Evolutionary conservation across 2,797 vertebrate species (phyloP).

Genomic region (Anisognathus igniventris): DNA sequence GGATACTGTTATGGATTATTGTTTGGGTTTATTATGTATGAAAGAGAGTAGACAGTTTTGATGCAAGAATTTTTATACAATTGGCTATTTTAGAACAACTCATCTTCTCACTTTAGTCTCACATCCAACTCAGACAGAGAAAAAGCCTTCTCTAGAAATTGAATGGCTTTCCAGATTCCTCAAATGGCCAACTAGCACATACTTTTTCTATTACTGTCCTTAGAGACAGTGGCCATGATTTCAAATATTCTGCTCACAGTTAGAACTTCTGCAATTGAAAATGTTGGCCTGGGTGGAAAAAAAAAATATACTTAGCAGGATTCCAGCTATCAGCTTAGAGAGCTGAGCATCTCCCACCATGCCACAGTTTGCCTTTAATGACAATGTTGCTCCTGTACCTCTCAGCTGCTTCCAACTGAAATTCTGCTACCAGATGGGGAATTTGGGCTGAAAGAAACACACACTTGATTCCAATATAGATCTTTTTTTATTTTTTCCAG

Average conservation of each 20-base stretch:
- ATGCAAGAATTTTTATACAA: background rate
- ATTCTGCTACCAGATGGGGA: background rate
- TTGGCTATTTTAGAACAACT: background rate
- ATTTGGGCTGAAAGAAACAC: background rate
- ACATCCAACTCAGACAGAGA: background rate
- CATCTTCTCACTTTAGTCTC: background rate
- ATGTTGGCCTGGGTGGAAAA: background rate
- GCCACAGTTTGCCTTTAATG: background rate
- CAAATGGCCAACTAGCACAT: background rate
- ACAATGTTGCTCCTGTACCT: background rate
- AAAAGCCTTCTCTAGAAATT: background rate
- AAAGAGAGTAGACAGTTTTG: background rate
- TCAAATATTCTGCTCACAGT: background rate
- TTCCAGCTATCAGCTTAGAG: background rate
- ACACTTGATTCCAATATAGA: background rate
- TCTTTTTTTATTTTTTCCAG: background rate
- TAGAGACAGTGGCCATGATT: background rate
- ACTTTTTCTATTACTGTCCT: background rate
- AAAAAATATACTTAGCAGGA: background rate
- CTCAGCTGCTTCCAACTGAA: constrained; percentile 13
- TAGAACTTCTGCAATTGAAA: constrained; percentile 33
- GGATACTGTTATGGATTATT: background rate
- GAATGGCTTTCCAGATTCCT: background rate
- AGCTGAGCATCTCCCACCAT: background rate
- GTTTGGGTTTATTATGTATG: background rate